Evolutionary conservation across 2,113 vertebrate genomes (phyloP), one percentile per base, ranked within the genome.

Genomic region (Lampris incognitus): DNA sequence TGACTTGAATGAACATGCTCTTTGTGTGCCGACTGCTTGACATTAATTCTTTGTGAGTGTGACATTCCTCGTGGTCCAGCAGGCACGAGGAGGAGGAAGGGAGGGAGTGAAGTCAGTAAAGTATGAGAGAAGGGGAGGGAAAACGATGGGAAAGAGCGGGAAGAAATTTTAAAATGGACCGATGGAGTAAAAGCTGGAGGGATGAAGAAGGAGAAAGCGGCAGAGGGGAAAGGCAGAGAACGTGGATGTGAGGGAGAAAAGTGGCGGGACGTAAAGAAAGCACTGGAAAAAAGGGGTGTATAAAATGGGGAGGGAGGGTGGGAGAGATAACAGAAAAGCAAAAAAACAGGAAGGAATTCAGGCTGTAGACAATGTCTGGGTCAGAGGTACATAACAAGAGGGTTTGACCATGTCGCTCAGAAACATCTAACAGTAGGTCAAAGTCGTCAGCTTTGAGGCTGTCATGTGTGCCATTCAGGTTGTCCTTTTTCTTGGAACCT

Each of bases 31-130:
- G 66, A 81, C 77, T 81, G 55, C 65, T 82, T 83, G 83, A 88
- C 85, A 82, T 87, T 86, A 81, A 87, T 86, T 86, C 85, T 85
- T 77, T 82, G 72, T 79, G 90, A 88, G 86, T 85, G 90, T 76
- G 83, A 87, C 83, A 87, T 88, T 87, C 88, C 81, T 87, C 3
- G 50, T 81, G 77, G 83, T 87, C 79, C 85, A 76, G 77, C 58
- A 66, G 74, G 78, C 60, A 83, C 65, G 71, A 50, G 65, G 69
- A 81, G 69, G 74, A 4, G 37, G 58, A 42, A 44, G 56, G 39
- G 44, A 75, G 46, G 39, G 0, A 48, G 24, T 24, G 24, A 24
- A 24, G 24, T 24, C 24, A 24, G 24, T 24, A 24, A 24, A 24
- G 24, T 24, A 24, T 24, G 54, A 70, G 49, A 74, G 62, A 71